Evolutionary conservation across 2,113 vertebrate species (phyloP).

Genomic region (Phalacrocorax carbo): DNA sequence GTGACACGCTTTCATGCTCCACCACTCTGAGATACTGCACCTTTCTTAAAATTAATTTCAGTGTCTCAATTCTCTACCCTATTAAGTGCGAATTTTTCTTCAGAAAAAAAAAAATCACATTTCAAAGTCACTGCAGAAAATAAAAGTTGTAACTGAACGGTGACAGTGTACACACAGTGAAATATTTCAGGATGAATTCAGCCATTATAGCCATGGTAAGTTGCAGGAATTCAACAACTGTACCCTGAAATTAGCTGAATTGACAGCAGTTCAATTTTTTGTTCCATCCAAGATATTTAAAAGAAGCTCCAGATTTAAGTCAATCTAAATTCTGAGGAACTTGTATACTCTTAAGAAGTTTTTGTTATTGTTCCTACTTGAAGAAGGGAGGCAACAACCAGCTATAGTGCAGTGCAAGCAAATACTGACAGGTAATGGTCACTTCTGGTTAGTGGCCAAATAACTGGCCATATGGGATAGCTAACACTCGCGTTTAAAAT

Average conservation of each 20-base stretch:
- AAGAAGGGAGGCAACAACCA: neutral
- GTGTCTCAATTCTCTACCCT: neutral
- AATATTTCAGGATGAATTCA: neutral
- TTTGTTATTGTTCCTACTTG: neutral
- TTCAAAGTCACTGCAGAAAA: slow-evolving; percentile 25
- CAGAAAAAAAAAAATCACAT: neutral
- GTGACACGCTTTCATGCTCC: neutral
- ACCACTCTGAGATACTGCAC: neutral
- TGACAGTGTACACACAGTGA: neutral
- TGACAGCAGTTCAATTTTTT: neutral
- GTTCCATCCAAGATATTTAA: neutral
- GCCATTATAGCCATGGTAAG: neutral
- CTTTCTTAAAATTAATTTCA: slow-evolving; percentile 22
- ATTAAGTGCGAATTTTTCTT: slow-evolving; percentile 2
- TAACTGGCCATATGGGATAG: neutral
- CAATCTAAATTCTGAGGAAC: neutral
- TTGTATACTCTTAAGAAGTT: neutral
- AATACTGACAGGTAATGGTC: neutral
- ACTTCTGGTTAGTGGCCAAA: neutral
- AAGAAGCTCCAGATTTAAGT: neutral
- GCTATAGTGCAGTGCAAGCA: neutral
- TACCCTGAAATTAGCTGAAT: neutral
- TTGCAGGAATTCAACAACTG: neutral
- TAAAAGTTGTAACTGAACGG: neutral
- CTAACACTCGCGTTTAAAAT: neutral